Conservation (phyloP, 2,797 vertebrate species). For the Remorina albescens region DNA sequence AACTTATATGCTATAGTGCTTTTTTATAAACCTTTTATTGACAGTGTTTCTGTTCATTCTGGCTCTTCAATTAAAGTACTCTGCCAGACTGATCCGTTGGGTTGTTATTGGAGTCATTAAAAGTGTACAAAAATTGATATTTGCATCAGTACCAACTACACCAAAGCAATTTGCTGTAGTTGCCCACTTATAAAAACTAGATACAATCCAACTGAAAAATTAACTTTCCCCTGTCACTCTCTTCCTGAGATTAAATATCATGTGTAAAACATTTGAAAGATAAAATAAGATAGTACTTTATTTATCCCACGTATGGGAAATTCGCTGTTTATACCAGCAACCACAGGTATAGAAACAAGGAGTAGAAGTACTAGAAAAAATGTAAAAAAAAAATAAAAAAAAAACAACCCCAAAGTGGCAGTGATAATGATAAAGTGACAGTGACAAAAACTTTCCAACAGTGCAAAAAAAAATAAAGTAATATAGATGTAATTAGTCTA, state of each 20-base stretch:
- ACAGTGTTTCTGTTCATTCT: background rate
- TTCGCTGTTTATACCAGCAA: no score
- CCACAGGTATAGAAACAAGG: no score
- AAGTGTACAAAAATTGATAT: background rate
- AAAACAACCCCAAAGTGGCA: no score
- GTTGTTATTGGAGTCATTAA: background rate
- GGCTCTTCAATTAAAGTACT: conserved; percentile 9
- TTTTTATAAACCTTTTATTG: conserved; percentile 14
- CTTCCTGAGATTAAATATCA: background rate
- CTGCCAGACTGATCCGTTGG: conserved; percentile 7
- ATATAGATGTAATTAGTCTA: no score
- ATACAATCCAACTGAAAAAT: background rate
- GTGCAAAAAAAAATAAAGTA: no score
- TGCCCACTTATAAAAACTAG: background rate
- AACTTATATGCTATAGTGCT: conserved; percentile 23
- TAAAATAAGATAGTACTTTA: no score
- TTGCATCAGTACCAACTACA: background rate
- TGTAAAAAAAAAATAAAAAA: no score
- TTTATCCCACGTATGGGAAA: no score
- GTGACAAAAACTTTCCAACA: no score
- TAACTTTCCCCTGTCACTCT: background rate
- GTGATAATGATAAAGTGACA: no score
- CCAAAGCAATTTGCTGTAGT: background rate
- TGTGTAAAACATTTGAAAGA: background rate
- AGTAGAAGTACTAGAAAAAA: no score